Evolutionary conservation across 2,888 invertebrate genomes (phyloP).

Genomic region (Syrista parreyssii): DNA sequence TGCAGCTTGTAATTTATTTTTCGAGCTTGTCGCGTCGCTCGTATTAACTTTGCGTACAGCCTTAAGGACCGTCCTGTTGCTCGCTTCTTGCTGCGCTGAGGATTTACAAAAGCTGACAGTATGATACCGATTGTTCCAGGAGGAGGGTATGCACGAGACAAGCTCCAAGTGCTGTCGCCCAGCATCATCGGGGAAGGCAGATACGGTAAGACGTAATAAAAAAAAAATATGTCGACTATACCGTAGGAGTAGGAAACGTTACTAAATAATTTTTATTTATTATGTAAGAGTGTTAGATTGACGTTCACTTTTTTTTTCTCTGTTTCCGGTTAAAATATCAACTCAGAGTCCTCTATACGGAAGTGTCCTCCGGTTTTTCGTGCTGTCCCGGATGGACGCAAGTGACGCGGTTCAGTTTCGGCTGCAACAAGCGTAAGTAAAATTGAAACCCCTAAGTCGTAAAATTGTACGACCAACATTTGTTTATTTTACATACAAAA

Average conservation of each 20-base stretch:
- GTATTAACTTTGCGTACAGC: neutral
- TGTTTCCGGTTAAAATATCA: neutral
- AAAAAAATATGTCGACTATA: neutral
- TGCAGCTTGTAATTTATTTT: neutral
- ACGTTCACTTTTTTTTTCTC: neutral
- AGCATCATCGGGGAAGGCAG: constrained; percentile 50
- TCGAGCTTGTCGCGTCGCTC: neutral
- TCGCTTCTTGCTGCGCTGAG: neutral
- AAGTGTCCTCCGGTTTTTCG: constrained; percentile 46
- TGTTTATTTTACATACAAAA: no score
- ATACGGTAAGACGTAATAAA: constrained; percentile 42
- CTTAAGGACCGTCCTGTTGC: neutral
- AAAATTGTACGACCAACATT: neutral
- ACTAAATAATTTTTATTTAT: neutral
- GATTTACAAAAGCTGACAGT: neutral
- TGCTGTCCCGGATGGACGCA: constrained; percentile 76
- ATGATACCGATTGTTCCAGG: constrained; percentile 37
- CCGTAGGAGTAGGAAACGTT: neutral
- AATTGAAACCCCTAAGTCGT: neutral
- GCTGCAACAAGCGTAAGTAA: constrained; percentile 74
- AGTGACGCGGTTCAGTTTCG: constrained; percentile 68
- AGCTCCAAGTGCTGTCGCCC: constrained; percentile 37
- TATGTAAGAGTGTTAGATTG: neutral
- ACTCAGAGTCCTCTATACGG: constrained; percentile 53
- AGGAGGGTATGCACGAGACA: constrained; percentile 54